A percentile compares a stretch with the other conserved stretches of the same genome.
These are phyloP conservation scores for Hirtodrosophila trivittata DNA, from an alignment of 2,888 invertebrate genomes.

Conservation along the genomic window DNA sequence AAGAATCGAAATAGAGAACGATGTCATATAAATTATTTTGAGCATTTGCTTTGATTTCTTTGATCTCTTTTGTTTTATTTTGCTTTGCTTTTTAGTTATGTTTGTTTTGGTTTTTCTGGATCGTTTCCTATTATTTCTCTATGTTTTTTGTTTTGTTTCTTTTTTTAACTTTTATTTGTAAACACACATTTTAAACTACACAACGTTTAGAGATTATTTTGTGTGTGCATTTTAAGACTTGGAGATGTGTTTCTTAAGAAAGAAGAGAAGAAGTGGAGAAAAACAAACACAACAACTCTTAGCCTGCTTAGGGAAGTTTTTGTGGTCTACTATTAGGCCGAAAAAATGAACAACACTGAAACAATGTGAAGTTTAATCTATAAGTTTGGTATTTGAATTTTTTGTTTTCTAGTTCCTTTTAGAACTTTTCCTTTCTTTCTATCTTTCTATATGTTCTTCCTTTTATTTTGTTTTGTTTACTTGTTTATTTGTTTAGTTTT, in stretches of 20 bases:
- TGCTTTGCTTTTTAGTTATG: constrained; percentile 16
- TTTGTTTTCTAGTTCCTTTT: constrained; percentile 18
- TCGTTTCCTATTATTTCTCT: constrained; percentile 11
- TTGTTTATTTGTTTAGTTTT: constrained; percentile 2
- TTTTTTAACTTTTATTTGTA: too few species aligned
- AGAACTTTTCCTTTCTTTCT: too few species aligned
- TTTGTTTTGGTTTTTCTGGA: constrained; percentile 1
- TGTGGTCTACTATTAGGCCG: constrained; percentile 51
- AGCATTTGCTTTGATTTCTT: constrained; percentile 49
- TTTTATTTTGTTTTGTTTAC: too few species aligned
- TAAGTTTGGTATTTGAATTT: constrained; percentile 27
- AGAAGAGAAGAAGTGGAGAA: too few species aligned
- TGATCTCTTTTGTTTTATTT: constrained; percentile 3
- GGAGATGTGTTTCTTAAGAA: constrained; percentile 48
- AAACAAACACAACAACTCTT: constrained; percentile 49
- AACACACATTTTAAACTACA: constrained; percentile 59
- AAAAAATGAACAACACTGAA: constrained; percentile 69
- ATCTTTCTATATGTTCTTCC: too few species aligned
- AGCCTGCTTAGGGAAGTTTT: constrained; percentile 69
- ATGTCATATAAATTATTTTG: constrained; percentile 50
- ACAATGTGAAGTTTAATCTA: constrained; percentile 59
- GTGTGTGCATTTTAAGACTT: constrained; percentile 34
- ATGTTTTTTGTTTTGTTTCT: constrained; percentile 7
- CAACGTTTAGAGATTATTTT: constrained; percentile 54
- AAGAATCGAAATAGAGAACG: constrained; percentile 68